Base-by-base conservation (phyloP, 2,888 invertebrate species). In the Diplolepis rosae region DNA sequence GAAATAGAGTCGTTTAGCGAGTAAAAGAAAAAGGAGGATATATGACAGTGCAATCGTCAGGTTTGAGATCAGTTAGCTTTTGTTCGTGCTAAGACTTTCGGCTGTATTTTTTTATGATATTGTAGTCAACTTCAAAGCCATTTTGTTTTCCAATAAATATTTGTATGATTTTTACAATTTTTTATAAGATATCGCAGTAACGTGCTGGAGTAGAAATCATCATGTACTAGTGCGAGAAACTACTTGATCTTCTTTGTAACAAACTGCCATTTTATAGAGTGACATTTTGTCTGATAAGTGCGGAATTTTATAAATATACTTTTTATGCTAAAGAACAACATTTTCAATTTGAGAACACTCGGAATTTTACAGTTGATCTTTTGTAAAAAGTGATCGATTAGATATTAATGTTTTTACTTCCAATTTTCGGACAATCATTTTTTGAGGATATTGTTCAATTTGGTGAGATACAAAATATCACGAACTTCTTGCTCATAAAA, bases 41-140 rank as follows among this genome's bases (percentile, higher is more conserved):
- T 1, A 15, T 13, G 27, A 28, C 28, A 27, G 51, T 51, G 51
- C 27, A 27, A 51, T 27, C 6, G 24, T 27, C 27, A n/a, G n/a
- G 28, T 52, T n/a, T 28, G 15, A 28, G 28, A 52, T 27, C 28
- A 28, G 7, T 28, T 30, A 28, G n/a, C 28, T n/a, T 28, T 52
- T 28, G 11, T 70, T 54, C 27, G 35, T 52, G 66, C 68, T 45
- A 80, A 77, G 28, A 18, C 79, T 77, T 77, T 71, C 69, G 72
- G 73, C 78, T 75, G 68, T 72, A 72, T 80, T 76, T 77, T 76
- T 78, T 66, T 7, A 68, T 78, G 75, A 76, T 77, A 79, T 74
- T 73, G 84, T 83, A 84, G 84, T 84, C 84, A 81, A 75, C 68
- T 75, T 67, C 66, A 79, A 80, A 79, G 82, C 83, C 82, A 82